Percentiles rank a stretch among this genome's conserved stretches.
These are phyloP conservation scores for Octodonta nipae DNA, from an alignment of 2,888 invertebrate genomes.

Conservation along the genomic window DNA sequence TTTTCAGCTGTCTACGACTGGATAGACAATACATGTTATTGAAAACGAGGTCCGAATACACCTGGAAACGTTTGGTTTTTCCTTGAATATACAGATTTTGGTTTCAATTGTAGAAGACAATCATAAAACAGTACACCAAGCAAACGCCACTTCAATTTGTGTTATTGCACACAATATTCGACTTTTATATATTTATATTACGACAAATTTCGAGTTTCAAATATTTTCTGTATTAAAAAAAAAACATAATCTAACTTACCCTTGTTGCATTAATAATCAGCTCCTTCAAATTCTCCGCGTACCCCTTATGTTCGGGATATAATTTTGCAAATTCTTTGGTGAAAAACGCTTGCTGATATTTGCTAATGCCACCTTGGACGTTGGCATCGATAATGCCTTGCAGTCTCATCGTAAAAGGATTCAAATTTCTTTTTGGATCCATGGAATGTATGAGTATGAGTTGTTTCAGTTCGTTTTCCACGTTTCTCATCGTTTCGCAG, in stretches of 20 bases:
- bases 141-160: too few relatives aligned
- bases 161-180: too few relatives aligned
- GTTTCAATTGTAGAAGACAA: too few relatives aligned
- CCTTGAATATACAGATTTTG: too few relatives aligned
- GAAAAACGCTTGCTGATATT: constrained; percentile 91
- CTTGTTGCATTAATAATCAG: constrained; percentile 66
- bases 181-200: too few relatives aligned
- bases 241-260: constrained; percentile 23
- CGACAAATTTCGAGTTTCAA: too few relatives aligned
- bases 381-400: constrained; percentile 87
- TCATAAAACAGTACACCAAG: too few relatives aligned
- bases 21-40: too few relatives aligned
- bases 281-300: constrained; percentile 47
- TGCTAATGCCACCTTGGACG: constrained; percentile 87
- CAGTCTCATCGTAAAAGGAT: constrained; percentile 84
- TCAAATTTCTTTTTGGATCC: constrained; percentile 71
- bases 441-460: constrained; percentile 67
- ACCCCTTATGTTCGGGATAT: constrained; percentile 44
- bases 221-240: constrained; percentile 4
- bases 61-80: too few relatives aligned
- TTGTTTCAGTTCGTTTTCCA: constrained; percentile 72
- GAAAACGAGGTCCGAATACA: too few relatives aligned
- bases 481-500: constrained; percentile 85
- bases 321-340: constrained; percentile 59
- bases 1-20: too few relatives aligned